phyloP scores from a whole-genome alignment of 2,888 invertebrate genomes.

The Tetragonula carbonaria region DNA sequence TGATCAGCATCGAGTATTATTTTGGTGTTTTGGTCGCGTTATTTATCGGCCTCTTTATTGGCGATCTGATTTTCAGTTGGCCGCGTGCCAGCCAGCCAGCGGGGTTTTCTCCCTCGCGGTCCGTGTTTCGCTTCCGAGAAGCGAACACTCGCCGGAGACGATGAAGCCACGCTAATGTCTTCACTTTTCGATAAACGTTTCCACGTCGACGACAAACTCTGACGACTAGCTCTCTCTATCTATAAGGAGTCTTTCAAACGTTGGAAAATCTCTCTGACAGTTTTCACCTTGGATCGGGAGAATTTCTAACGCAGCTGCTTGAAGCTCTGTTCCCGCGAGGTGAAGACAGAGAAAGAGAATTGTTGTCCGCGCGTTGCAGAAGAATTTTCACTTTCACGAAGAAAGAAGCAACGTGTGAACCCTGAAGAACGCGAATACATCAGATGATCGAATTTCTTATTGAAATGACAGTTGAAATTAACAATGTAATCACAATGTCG shows the following conservation, averaged over 20 bases:
- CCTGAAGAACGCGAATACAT: not conserved
- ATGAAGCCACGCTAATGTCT: conserved; percentile 46
- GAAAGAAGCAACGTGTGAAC: too few relatives aligned
- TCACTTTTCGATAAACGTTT: conserved; percentile 53
- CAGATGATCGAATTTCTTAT: too few relatives aligned
- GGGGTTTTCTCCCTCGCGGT: conserved; percentile 44
- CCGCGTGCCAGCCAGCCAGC: conserved; percentile 67
- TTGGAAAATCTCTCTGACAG: not conserved
- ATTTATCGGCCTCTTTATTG: conserved; percentile 77
- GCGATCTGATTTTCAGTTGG: conserved; percentile 77
- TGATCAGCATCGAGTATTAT: conserved; percentile 76
- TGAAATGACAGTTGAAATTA: too few relatives aligned
- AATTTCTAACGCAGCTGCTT: not conserved
- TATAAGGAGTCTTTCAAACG: conserved; percentile 1
- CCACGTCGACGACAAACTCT: conserved; percentile 25
- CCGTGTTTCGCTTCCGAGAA: conserved; percentile 59
- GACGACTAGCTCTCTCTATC: not conserved
- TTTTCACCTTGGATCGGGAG: not conserved
- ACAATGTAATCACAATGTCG: too few relatives aligned
- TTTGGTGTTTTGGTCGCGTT: conserved; percentile 74
- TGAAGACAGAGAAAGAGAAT: not conserved
- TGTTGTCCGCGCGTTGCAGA: not conserved
- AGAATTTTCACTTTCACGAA: too few relatives aligned
- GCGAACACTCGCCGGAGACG: conserved; percentile 27
- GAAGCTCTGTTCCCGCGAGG: not conserved